Evolutionary conservation across 1,140 invertebrate genomes (phyloP).

Genomic region (Lordiphosa mommai): DNA sequence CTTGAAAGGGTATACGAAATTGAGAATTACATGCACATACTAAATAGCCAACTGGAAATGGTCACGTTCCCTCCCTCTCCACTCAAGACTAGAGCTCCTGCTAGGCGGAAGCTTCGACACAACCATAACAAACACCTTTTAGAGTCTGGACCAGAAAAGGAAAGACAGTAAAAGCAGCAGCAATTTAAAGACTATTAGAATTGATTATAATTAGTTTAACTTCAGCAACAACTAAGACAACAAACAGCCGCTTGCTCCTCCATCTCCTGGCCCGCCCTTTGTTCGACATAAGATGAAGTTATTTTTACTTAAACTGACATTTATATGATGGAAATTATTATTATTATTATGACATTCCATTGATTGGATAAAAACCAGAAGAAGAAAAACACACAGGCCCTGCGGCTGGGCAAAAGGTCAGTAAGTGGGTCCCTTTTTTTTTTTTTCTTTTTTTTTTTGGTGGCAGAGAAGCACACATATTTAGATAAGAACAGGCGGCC

Average conservation of each 20-base stretch:
- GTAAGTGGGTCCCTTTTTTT: conserved; percentile 1
- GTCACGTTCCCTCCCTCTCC: conserved; percentile 6
- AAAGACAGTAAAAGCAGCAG: conserved; percentile 48
- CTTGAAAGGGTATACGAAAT: background rate
- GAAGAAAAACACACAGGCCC: background rate
- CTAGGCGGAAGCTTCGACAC: conserved; percentile 47
- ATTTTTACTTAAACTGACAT: conserved; percentile 69
- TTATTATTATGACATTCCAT: conserved; percentile 20
- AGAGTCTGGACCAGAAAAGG: conserved; percentile 62
- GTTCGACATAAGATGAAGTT: conserved; percentile 55
- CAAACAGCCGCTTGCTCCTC: background rate
- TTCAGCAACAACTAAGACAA: conserved; percentile 14
- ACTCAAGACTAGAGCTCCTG: too few relatives aligned
- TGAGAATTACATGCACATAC: conserved; percentile 60
- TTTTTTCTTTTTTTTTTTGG: conserved; percentile 8
- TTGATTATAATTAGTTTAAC: conserved; percentile 75
- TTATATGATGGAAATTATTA: conserved; percentile 49
- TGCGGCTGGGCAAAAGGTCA: conserved; percentile 11
- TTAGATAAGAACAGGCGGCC: too few relatives aligned
- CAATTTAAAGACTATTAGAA: conserved; percentile 77
- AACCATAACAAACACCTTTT: conserved; percentile 51
- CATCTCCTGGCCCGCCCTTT: conserved; percentile 3
- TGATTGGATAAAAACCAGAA: conserved; percentile 1
- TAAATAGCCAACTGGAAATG: conserved; percentile 54
- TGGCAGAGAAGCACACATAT: background rate